A percentile compares a stretch with the other conserved stretches of the same genome.
Evolutionary conservation across 2,888 invertebrate genomes (phyloP).

Genomic region (Prosopocoilus inquinatus): DNA sequence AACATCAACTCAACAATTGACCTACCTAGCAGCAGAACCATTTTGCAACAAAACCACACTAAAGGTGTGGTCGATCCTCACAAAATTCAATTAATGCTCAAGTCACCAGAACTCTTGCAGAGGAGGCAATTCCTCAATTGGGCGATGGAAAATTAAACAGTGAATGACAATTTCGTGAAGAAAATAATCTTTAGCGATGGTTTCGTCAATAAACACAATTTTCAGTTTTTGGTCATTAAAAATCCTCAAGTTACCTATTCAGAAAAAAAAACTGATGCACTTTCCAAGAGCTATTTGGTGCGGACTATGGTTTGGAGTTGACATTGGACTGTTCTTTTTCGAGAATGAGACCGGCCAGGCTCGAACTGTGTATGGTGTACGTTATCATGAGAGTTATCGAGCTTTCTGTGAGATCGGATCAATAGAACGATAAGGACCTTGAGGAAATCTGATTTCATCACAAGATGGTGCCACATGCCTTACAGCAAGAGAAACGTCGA

Average conservation of each 20-base stretch:
- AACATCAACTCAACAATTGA: not conserved
- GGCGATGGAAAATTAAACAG: not conserved
- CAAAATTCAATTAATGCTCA: not conserved
- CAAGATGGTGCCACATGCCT: too few species aligned
- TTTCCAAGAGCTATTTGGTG: not conserved
- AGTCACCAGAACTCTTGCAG: too few species aligned
- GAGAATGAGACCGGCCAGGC: not conserved
- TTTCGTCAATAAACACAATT: not conserved
- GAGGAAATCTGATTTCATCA: too few species aligned
- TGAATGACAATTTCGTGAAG: not conserved
- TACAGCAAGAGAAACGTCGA: too few species aligned
- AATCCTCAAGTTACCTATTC: not conserved
- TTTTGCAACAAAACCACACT: not conserved
- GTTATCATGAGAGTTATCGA: not conserved
- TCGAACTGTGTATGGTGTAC: not conserved
- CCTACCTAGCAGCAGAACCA: not conserved
- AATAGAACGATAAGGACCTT: too few species aligned
- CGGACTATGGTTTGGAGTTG: too few species aligned
- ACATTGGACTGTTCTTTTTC: not conserved
- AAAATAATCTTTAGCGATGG: not conserved
- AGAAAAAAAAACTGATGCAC: not conserved
- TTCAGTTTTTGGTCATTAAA: too few species aligned
- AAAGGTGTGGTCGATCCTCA: not conserved
- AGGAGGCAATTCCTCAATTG: not conserved
- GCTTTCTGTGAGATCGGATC: not conserved